A percentile compares a stretch with the other conserved stretches of the same genome.
Conservation (phyloP, 2,113 vertebrate genomes). For the Tetrao urogallus region DNA sequence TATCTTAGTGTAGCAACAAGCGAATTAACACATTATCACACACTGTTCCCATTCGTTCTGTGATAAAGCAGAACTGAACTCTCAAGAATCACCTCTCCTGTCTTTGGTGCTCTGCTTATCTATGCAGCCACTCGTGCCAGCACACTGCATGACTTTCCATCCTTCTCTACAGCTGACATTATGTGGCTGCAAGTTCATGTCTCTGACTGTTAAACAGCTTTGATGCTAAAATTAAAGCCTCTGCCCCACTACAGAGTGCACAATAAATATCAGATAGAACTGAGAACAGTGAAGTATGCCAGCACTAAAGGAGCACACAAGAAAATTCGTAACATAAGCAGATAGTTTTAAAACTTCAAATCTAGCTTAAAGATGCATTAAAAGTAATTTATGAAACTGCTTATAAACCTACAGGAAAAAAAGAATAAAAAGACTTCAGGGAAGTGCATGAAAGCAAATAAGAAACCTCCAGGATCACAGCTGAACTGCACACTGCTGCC, state of each 20-base stretch:
- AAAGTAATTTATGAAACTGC: background rate
- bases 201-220: conserved; percentile 27
- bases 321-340: background rate
- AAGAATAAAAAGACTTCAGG: background rate
- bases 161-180: background rate
- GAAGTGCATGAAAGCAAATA: background rate
- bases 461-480: background rate
- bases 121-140: background rate
- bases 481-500: background rate
- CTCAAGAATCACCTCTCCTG: background rate
- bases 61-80: background rate
- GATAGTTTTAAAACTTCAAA: background rate
- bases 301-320: background rate
- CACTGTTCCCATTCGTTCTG: background rate
- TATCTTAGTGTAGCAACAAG: background rate
- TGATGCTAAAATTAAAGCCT: background rate
- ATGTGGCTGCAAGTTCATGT: background rate
- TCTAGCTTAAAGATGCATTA: background rate
- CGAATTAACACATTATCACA: background rate
- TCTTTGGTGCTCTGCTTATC: background rate
- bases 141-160: rapidly evolving
- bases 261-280: conserved; percentile 12
- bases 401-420: background rate
- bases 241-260: background rate
- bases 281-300: background rate